Base-by-base conservation (phyloP, 2,113 vertebrate genomes). In the Sterrhoptilus dennistouni region DNA sequence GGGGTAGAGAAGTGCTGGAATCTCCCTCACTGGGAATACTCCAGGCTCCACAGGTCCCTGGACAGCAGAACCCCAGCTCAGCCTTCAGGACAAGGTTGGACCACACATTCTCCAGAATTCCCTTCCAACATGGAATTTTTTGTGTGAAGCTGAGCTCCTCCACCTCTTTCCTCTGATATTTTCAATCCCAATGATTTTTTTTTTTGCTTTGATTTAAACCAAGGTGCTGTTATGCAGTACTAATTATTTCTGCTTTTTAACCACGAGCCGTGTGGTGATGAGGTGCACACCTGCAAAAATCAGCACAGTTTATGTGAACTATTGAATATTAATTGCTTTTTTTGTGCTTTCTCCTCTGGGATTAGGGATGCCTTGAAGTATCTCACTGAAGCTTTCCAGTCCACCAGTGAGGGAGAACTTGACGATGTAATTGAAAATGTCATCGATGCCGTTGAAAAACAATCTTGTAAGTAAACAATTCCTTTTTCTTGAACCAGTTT, bases 381-480 rank as follows among this genome's bases (percentile, higher is more conserved):
- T 63, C 98, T 99, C 23, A 90, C 98, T 5, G 99, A 99, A 95
- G 98, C 98, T 86, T 97, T 99, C 85, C 98, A 98, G 90, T 98
- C 99, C 42, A 35, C 98, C 81, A 97, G 3, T 94, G 97, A 98
- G 65, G 89, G 86, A 52, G 99, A 99, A 40, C 97, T 99, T 74
- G 99, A 99, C 17, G 96, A 99, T 93, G 69, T 97, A 29, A 97
- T 99, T 77, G 99, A 99, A 96, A 98, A 96, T 91, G 98, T 99
- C 80, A 98, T 99, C 19, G 99, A 99, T 93, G 98, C 98, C 4
- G 97, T 99, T 75, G 99, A 99, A 91, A 99, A 99, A 64, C 99
- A 99, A 47, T 98, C 99, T 24, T 95, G 99, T 99, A 93, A 98
- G 99, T 98, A 90, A 95, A 75, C 47, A 45, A 6, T 78, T 79